Percentiles rank a stretch among this genome's conserved stretches.
Evolutionary conservation across 1,140 invertebrate species (phyloP).

Genomic region (Drosophila triauraria): DNA sequence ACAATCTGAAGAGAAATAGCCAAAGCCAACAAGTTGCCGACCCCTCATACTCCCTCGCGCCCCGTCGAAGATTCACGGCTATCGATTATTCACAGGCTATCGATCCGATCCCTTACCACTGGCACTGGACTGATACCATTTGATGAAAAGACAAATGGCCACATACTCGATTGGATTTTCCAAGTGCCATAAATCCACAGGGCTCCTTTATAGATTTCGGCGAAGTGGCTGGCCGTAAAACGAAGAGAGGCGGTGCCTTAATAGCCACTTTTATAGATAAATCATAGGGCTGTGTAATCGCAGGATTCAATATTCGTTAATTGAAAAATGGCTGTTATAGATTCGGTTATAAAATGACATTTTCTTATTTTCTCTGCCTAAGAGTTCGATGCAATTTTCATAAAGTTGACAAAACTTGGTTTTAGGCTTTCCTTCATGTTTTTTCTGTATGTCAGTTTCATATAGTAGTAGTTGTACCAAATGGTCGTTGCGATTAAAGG

Average conservation of each 20-base stretch:
- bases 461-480: not conserved
- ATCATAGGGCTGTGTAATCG: not conserved
- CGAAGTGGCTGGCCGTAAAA: not conserved
- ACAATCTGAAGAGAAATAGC: slow-evolving; percentile 17
- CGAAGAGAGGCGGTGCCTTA: not conserved
- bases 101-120: no score
- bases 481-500: not conserved
- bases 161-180: slow-evolving; percentile 32
- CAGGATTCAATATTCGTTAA: not conserved
- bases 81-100: no score
- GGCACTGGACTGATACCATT: slow-evolving; percentile 28
- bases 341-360: slow-evolving; percentile 7
- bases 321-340: not conserved
- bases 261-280: slow-evolving; percentile 8
- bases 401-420: slow-evolving; percentile 31
- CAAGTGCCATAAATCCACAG: slow-evolving; percentile 19
- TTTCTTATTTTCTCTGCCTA: slow-evolving; percentile 14
- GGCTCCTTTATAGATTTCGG: not conserved
- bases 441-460: slow-evolving; percentile 25
- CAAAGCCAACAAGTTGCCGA: slow-evolving; percentile 54
- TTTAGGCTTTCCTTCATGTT: slow-evolving; percentile 17
- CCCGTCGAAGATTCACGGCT: slow-evolving; percentile 9
- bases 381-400: slow-evolving; percentile 30
- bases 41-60: not conserved
- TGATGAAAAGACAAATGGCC: slow-evolving; percentile 50